Percentiles rank a stretch among this genome's conserved stretches.
Evolutionary conservation across 2,888 invertebrate species (phyloP).

Genomic region (Latrodectus elegans): DNA sequence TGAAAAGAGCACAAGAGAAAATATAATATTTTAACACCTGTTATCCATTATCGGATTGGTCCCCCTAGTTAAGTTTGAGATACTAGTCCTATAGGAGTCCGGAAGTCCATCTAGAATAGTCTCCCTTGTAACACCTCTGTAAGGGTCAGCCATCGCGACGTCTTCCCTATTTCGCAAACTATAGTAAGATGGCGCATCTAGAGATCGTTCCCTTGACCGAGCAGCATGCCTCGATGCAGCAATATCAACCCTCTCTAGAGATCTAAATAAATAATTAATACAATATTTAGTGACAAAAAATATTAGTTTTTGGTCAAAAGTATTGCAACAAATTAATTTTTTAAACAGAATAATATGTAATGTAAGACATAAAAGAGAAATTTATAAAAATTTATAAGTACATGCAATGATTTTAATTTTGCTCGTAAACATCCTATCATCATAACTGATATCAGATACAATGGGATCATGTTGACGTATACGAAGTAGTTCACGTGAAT

Average conservation of each 20-base stretch:
- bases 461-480: no score
- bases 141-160: constrained; percentile 69
- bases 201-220: constrained; percentile 78
- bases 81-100: constrained; percentile 38
- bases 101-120: constrained; percentile 52
- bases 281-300: background rate
- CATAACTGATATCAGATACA: no score
- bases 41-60: constrained; percentile 60
- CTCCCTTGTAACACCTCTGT: constrained; percentile 57
- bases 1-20: no score
- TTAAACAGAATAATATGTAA: background rate
- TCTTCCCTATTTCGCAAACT: constrained; percentile 59
- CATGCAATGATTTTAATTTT: no score
- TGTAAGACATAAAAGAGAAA: background rate
- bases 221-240: constrained; percentile 69
- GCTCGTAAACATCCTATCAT: no score
- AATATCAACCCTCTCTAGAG: constrained; percentile 78
- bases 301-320: background rate
- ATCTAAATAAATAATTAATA: constrained; percentile 71
- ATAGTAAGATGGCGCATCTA: constrained; percentile 78
- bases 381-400: no score
- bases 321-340: background rate
- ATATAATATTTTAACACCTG: constrained; percentile 11
- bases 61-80: constrained; percentile 37
- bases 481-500: no score